phyloP scores from a whole-genome alignment of 2,797 vertebrate species.

The Sylvilagus floridanus region DNA sequence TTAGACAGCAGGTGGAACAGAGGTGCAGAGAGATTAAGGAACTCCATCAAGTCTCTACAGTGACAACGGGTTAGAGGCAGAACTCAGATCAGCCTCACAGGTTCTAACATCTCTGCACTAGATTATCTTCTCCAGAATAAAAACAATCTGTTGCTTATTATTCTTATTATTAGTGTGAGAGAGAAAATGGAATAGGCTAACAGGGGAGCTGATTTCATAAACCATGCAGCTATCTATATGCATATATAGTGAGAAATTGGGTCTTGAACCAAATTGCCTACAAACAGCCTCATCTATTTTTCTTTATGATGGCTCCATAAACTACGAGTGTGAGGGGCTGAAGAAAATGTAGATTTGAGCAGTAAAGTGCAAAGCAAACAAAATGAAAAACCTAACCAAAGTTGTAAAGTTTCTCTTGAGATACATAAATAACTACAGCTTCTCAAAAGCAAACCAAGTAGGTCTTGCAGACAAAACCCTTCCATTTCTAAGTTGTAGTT shows the following conservation, averaged over 20 bases:
- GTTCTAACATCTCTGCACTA: background rate
- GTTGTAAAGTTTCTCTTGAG: slow-evolving; percentile 45
- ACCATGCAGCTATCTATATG: background rate
- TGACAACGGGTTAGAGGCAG: background rate
- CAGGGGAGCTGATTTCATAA: background rate
- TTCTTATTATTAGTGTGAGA: background rate
- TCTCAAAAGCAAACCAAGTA: background rate
- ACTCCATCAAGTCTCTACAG: background rate
- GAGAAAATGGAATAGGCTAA: background rate
- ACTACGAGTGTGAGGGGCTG: background rate
- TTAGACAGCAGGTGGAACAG: background rate
- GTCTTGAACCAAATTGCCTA: background rate
- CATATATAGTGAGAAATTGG: background rate
- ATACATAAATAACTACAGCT: slow-evolving; percentile 4
- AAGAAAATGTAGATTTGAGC: slow-evolving; percentile 61
- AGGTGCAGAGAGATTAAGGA: background rate
- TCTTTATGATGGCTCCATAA: slow-evolving; percentile 52
- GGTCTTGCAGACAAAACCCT: background rate
- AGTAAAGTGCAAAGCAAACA: slow-evolving; percentile 62
- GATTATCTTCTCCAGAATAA: background rate
- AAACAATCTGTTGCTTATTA: background rate
- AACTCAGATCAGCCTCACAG: background rate
- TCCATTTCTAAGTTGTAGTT: background rate
- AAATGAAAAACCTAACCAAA: slow-evolving; percentile 34
- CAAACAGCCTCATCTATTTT: slow-evolving; percentile 23